Percentiles rank a stretch among this genome's conserved stretches.
Conservation (phyloP, 2,888 invertebrate genomes). For the Automeris io region DNA sequence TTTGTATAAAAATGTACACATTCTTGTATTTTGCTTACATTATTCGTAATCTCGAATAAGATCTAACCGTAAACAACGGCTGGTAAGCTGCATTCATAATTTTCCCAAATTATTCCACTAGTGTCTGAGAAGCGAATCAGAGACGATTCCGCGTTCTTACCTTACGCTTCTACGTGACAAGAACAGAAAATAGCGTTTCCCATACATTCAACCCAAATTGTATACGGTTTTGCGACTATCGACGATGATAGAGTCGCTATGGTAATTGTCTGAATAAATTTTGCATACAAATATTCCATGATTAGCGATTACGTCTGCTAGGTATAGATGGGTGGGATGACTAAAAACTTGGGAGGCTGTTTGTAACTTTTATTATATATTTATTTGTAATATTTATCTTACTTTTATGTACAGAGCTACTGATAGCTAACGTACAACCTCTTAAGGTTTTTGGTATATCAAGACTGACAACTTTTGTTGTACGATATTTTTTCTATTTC, state of each 20-base stretch:
- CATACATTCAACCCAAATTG: conserved; percentile 38
- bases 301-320: not conserved
- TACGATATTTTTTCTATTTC: too few species aligned
- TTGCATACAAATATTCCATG: conserved; percentile 7
- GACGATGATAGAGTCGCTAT: conserved; percentile 10
- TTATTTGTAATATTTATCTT: too few species aligned
- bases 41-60: conserved; percentile 8
- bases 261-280: conserved; percentile 12
- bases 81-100: conserved; percentile 21
- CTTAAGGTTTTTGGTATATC: too few species aligned
- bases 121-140: conserved; percentile 6
- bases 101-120: conserved; percentile 26
- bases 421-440: too few species aligned
- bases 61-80: conserved; percentile 18
- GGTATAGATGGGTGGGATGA: too few species aligned
- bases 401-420: too few species aligned
- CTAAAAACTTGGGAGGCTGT: too few species aligned
- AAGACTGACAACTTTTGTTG: too few species aligned
- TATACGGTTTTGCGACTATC: conserved; percentile 12
- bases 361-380: too few species aligned
- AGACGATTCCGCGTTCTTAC: conserved; percentile 39
- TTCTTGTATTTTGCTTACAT: not conserved
- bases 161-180: conserved; percentile 35
- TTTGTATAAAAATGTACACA: not conserved
- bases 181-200: conserved; percentile 29